These are phyloP conservation scores for Parazoanthus darwini DNA, from an alignment of 92 coral and sea anemone genomes.

Conservation along the genomic window DNA sequence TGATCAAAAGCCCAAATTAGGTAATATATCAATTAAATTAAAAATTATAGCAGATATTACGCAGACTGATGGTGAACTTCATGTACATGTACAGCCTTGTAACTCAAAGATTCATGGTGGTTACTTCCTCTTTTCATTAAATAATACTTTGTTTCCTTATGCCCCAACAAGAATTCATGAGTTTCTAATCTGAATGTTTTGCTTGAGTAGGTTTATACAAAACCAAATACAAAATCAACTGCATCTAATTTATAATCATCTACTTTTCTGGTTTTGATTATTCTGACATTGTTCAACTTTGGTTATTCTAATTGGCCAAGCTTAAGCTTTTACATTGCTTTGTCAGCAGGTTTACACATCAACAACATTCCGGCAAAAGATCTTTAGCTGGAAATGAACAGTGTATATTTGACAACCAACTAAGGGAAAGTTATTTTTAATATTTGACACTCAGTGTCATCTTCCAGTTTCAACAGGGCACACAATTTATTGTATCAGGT, in stretches of 20 bases:
- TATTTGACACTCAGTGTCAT: not conserved
- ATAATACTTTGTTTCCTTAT: too few relatives aligned
- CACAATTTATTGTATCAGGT: not conserved
- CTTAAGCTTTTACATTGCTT: not conserved
- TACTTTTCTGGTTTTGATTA: too few relatives aligned
- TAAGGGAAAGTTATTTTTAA: not conserved
- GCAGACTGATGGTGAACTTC: not conserved
- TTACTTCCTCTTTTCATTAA: not conserved
- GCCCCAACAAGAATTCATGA: too few relatives aligned
- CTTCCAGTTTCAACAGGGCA: not conserved
- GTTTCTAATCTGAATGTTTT: too few relatives aligned
- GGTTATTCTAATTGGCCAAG: too few relatives aligned
- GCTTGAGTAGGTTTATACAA: too few relatives aligned
- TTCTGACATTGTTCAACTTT: too few relatives aligned
- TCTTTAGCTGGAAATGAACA: too few relatives aligned
- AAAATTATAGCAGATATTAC: not conserved
- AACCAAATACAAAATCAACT: too few relatives aligned
- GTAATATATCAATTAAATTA: not conserved
- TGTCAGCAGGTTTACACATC: not conserved
- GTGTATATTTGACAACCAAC: not conserved
- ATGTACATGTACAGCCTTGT: not conserved
- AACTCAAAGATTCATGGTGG: not conserved
- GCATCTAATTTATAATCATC: not conserved
- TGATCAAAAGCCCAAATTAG: conserved; percentile 14
- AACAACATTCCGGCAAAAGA: not conserved